Conservation (phyloP, 2,888 invertebrate species). For the Cyaniris semiargus region DNA sequence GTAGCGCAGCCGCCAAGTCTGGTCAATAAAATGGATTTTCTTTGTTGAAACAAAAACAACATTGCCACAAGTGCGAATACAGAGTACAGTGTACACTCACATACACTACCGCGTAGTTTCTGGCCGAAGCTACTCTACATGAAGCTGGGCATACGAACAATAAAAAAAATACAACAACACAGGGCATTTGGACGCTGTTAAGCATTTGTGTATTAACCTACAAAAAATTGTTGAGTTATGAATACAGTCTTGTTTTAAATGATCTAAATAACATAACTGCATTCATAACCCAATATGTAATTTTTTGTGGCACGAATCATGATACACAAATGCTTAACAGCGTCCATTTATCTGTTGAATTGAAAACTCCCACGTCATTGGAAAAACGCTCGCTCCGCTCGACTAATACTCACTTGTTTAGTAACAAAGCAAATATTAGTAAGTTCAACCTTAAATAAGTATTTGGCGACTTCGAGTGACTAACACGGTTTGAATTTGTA, state of each 20-base stretch:
- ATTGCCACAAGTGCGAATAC: neutral
- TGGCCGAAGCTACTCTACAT: neutral
- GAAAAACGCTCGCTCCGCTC: neutral
- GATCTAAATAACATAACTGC: too few relatives aligned
- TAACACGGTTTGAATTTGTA: too few relatives aligned
- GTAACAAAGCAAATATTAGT: slow-evolving; percentile 15
- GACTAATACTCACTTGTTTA: neutral
- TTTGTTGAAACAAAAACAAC: neutral
- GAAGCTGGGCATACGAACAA: neutral
- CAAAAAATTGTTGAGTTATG: too few relatives aligned
- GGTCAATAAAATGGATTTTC: too few relatives aligned
- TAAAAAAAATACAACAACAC: neutral
- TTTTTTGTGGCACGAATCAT: too few relatives aligned
- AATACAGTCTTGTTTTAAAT: too few relatives aligned
- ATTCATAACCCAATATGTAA: too few relatives aligned
- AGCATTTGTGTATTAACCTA: too few relatives aligned
- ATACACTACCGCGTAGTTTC: neutral
- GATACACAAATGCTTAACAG: too few relatives aligned
- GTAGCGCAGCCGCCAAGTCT: neutral
- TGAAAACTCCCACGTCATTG: neutral
- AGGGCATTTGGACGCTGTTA: too few relatives aligned
- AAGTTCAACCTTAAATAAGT: neutral
- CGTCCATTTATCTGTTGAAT: too few relatives aligned
- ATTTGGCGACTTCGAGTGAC: neutral
- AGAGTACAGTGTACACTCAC: slow-evolving; percentile 1